Evolutionary conservation across 2,113 vertebrate genomes (phyloP).

Genomic region (Eclectus roratus): DNA sequence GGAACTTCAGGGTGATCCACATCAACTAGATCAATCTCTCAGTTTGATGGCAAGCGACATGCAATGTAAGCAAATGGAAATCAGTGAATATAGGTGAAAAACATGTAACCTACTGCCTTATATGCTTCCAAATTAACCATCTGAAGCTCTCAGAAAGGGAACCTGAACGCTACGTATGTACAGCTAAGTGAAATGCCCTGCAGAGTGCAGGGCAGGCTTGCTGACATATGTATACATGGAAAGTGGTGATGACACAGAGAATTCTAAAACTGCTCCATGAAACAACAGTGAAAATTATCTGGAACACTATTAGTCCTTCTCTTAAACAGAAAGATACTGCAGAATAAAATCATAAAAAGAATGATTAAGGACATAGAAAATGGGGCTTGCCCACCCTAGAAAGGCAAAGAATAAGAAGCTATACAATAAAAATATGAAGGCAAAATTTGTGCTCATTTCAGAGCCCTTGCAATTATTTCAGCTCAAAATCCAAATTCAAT

Average conservation of each 20-base stretch:
- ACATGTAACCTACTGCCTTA: neutral
- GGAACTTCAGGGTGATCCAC: neutral
- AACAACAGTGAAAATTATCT: neutral
- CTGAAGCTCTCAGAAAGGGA: neutral
- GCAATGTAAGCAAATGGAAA: neutral
- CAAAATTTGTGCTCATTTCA: neutral
- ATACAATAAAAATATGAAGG: neutral
- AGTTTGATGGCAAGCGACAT: neutral
- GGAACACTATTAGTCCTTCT: neutral
- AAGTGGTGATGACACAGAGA: neutral
- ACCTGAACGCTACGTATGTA: fast-evolving
- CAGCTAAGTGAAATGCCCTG: neutral
- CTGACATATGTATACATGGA: neutral
- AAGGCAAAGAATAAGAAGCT: neutral
- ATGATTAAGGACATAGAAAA: neutral
- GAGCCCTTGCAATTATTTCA: neutral
- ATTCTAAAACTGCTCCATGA: neutral
- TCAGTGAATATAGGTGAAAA: neutral
- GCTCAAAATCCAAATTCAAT: neutral
- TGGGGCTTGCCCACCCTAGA: neutral
- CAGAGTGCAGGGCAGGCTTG: neutral
- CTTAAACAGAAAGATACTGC: neutral
- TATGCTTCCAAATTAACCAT: neutral
- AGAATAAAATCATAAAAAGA: neutral
- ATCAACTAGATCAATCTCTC: neutral